Percentiles rank a stretch among this genome's conserved stretches.
These are phyloP conservation scores for Cnemophilus loriae DNA, from an alignment of 2,113 vertebrate species.

Conservation along the genomic window DNA sequence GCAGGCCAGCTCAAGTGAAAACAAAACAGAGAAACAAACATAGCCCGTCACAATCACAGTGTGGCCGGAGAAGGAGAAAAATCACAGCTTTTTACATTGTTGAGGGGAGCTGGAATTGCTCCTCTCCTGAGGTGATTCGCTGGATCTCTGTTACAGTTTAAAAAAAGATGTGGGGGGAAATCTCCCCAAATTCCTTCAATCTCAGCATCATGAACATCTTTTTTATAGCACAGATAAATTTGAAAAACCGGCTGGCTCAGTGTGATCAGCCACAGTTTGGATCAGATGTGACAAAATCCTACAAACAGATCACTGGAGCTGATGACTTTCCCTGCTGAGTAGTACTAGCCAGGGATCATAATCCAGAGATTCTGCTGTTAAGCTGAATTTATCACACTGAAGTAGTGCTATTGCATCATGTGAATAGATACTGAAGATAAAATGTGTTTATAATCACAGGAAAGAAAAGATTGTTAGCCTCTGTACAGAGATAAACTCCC, in stretches of 20 bases:
- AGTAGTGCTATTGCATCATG: background rate
- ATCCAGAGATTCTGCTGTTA: background rate
- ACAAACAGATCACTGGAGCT: background rate
- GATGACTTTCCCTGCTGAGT: background rate
- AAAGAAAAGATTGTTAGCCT: background rate
- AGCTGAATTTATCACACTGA: background rate
- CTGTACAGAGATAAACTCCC: background rate
- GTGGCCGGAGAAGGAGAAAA: slow-evolving; percentile 29
- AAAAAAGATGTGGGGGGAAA: background rate
- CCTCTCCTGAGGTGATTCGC: background rate
- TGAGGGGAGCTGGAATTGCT: background rate
- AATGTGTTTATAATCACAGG: background rate
- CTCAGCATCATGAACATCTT: background rate
- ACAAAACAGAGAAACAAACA: slow-evolving; percentile 25
- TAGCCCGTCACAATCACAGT: background rate
- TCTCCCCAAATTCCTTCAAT: background rate
- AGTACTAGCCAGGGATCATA: background rate
- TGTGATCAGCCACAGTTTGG: background rate
- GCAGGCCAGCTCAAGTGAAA: slow-evolving; percentile 61
- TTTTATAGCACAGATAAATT: background rate
- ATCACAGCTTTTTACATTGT: slow-evolving; percentile 25
- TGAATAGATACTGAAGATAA: background rate
- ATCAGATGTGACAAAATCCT: background rate
- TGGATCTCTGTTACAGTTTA: background rate
- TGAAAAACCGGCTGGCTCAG: background rate